A percentile compares a stretch with the other conserved stretches of the same genome.
Evolutionary conservation across 2,888 invertebrate species (phyloP).

Genomic region (Coenonympha arcania): DNA sequence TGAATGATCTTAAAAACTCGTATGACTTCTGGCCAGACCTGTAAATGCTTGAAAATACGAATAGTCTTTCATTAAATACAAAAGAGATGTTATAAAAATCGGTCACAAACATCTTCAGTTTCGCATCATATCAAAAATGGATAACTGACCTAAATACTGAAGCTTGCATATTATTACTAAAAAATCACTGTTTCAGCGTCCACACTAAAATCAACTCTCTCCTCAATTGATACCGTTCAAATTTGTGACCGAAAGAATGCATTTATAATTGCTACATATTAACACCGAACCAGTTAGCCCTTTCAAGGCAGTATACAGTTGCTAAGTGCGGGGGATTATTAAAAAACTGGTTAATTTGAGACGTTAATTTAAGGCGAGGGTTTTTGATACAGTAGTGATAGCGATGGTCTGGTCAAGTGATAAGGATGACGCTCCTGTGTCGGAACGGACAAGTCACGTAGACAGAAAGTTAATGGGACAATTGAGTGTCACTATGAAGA

Average conservation of each 20-base stretch:
- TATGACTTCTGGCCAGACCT: too few relatives aligned
- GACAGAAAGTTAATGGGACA: too few relatives aligned
- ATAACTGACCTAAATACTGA: conserved; percentile 8
- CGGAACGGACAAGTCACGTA: too few relatives aligned
- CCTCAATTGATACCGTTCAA: conserved; percentile 9
- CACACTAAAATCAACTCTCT: background rate
- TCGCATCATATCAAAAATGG: conserved; percentile 1
- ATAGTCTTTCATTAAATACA: background rate
- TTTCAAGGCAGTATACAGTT: conserved; percentile 46
- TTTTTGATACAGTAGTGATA: too few relatives aligned
- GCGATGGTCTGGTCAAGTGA: too few relatives aligned
- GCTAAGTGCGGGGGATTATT: conserved; percentile 21
- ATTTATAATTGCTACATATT: conserved; percentile 46
- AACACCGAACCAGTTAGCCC: conserved; percentile 39
- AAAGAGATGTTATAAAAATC: background rate
- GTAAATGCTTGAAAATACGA: too few relatives aligned
- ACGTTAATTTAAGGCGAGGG: conserved; percentile 6
- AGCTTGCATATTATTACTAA: conserved; percentile 15
- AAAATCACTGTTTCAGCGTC: background rate
- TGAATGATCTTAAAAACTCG: too few relatives aligned
- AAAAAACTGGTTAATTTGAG: conserved; percentile 16
- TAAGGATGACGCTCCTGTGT: background rate
- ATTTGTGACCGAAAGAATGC: conserved; percentile 23
- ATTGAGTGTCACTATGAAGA: too few relatives aligned
- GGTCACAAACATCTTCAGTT: background rate